Conservation (phyloP, 2,113 vertebrate genomes). For the Mirounga angustirostris region DNA sequence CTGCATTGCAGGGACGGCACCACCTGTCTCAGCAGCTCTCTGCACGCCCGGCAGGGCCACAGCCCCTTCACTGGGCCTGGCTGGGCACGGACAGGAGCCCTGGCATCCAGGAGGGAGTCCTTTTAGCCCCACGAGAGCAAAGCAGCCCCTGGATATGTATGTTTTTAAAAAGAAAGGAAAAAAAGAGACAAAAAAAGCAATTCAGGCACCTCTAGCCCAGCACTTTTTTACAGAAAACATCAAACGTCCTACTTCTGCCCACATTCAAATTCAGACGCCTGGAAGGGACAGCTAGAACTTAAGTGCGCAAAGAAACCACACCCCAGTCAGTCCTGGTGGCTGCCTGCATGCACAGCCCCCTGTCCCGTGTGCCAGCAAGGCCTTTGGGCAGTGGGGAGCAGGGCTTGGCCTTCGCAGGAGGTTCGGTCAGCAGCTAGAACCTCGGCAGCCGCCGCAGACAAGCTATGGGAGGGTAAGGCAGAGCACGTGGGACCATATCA, state of each 20-base stretch:
- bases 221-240: not conserved
- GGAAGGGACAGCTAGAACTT: not conserved
- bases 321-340: rapidly evolving
- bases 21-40: not conserved
- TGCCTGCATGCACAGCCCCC: rapidly evolving
- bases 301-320: not conserved
- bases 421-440: rapidly evolving
- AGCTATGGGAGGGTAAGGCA: rapidly evolving
- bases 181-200: not conserved
- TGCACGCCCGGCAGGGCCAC: rapidly evolving
- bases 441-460: not conserved
- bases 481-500: not conserved
- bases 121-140: not conserved
- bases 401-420: no score
- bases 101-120: not conserved
- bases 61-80: not conserved
- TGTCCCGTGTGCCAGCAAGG: not conserved
- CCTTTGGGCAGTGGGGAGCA: not conserved
- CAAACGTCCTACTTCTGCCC: not conserved
- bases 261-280: not conserved
- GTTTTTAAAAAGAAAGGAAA: not conserved
- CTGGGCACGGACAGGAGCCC: not conserved
- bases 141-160: not conserved
- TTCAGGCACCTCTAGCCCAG: not conserved
- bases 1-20: rapidly evolving